These are phyloP conservation scores for Argyresthia goedartella DNA, from an alignment of 2,888 invertebrate genomes.

Conservation along the genomic window DNA sequence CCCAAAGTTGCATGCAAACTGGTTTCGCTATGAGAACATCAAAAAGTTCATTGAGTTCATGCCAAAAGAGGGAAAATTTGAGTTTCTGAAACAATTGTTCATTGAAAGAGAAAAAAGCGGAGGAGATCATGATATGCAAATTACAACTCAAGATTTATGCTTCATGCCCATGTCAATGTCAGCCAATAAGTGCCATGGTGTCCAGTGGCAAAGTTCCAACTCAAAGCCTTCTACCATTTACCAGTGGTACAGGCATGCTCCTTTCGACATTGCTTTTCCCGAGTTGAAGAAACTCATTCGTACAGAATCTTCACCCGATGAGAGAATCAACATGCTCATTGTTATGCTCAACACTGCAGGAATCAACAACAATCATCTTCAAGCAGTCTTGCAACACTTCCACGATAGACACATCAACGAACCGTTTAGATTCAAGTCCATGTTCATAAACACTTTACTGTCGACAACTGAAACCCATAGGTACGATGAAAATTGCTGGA, in stretches of 20 bases:
- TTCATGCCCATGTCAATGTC: not conserved
- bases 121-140: not conserved
- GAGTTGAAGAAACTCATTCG: constrained; percentile 36
- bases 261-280: constrained; percentile 33
- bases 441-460: constrained; percentile 28
- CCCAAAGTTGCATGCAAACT: constrained; percentile 7
- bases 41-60: constrained; percentile 29
- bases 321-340: constrained; percentile 27
- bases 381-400: constrained; percentile 29
- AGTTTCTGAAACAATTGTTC: constrained; percentile 33
- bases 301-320: constrained; percentile 28
- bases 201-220: not conserved
- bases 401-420: constrained; percentile 33
- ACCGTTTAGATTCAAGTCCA: constrained; percentile 18
- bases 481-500: constrained; percentile 35
- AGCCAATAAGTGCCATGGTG: not conserved
- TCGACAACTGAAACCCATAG: constrained; percentile 19
- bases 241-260: constrained; percentile 37
- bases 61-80: constrained; percentile 30
- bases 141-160: not conserved
- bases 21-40: constrained; percentile 23
- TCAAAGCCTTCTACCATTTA: constrained; percentile 11
- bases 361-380: constrained; percentile 22
- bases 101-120: constrained; percentile 25
- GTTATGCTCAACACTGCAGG: constrained; percentile 28